Evolutionary conservation across 2,797 vertebrate species (phyloP).

Genomic region (Melanotaenia parkinsoni): DNA sequence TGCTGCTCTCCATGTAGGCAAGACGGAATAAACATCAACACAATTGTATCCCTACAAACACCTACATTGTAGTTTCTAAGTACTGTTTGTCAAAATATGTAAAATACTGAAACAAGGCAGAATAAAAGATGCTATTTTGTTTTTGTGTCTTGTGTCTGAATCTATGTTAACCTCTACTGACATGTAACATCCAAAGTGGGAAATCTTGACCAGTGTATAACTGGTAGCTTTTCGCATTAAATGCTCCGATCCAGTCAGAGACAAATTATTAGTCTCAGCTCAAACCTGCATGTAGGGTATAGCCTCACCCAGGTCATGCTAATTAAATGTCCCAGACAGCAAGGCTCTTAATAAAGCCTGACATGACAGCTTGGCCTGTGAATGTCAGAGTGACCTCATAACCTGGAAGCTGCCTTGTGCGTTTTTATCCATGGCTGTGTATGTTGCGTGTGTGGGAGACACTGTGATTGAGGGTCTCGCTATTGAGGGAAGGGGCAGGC

Average conservation of each 20-base stretch:
- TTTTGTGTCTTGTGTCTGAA: neutral
- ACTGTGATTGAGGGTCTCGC: conserved; percentile 41
- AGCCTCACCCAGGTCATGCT: conserved; percentile 51
- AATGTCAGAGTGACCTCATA: conserved; percentile 63
- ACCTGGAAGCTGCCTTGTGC: conserved; percentile 62
- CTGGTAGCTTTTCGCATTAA: conserved; percentile 34
- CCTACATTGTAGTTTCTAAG: neutral
- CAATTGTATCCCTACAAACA: neutral
- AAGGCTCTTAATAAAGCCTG: conserved; percentile 72
- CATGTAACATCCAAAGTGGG: conserved; percentile 22
- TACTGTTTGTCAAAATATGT: neutral
- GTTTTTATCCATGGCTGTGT: conserved; percentile 41
- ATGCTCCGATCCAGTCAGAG: conserved; percentile 43
- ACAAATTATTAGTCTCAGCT: conserved; percentile 59
- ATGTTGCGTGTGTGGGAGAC: conserved; percentile 41
- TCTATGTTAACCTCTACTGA: neutral
- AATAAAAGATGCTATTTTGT: neutral
- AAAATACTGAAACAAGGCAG: neutral
- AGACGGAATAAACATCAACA: neutral
- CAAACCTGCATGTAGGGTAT: conserved; percentile 25
- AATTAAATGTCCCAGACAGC: conserved; percentile 77
- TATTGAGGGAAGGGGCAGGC: conserved; percentile 66
- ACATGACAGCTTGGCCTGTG: conserved; percentile 69
- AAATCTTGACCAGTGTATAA: conserved; percentile 44
- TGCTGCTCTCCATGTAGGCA: neutral